These are phyloP conservation scores for Ormyrus pomaceus DNA, from an alignment of 2,888 invertebrate species.

Conservation along the genomic window DNA sequence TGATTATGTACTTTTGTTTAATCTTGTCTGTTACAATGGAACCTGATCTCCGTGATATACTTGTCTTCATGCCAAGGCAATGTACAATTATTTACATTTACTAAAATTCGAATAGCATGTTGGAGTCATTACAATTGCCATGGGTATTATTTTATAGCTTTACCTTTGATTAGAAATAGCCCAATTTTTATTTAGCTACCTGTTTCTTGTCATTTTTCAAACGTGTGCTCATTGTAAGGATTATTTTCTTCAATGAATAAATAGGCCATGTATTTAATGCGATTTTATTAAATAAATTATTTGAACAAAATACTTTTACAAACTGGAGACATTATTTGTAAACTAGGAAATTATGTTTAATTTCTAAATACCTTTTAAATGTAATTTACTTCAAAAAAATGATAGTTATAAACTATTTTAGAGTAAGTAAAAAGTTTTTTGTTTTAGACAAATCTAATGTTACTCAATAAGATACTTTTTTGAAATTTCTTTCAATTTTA, in stretches of 20 bases:
- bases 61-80: constrained; percentile 39
- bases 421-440: too few species aligned
- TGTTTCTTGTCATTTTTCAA: constrained; percentile 41
- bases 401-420: too few species aligned
- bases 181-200: constrained; percentile 29
- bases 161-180: constrained; percentile 6
- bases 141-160: constrained; percentile 33
- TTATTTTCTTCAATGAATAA: constrained; percentile 24
- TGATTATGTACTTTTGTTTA: constrained; percentile 15
- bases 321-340: too few species aligned
- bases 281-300: constrained; percentile 54
- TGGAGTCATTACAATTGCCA: constrained; percentile 23
- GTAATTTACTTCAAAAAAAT: too few species aligned
- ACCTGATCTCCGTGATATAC: constrained; percentile 49
- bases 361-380: too few species aligned
- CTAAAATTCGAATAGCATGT: constrained; percentile 31
- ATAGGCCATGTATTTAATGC: constrained; percentile 55
- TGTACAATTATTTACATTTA: constrained; percentile 42
- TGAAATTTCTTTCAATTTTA: too few species aligned
- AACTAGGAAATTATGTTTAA: too few species aligned
- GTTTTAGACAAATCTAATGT: too few species aligned
- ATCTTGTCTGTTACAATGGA: constrained; percentile 30
- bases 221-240: constrained; percentile 24
- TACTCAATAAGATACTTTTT: too few species aligned
- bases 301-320: constrained; percentile 35